These are phyloP conservation scores for Takifugu flavidus DNA, from an alignment of 2,113 vertebrate species.

Conservation along the genomic window DNA sequence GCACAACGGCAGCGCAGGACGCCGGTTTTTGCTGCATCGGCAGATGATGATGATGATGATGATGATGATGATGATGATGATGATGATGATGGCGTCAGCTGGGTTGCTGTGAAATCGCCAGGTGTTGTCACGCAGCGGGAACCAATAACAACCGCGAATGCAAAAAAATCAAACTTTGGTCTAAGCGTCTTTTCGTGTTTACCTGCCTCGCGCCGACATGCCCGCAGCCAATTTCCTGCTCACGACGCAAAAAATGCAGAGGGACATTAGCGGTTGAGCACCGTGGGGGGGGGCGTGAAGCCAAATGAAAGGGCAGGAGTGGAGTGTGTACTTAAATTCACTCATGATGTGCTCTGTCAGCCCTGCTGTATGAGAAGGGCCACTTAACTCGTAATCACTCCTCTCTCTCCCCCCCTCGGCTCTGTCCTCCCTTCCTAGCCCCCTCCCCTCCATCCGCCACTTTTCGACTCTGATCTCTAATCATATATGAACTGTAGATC, in stretches of 20 bases:
- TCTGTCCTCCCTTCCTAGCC: slow-evolving; percentile 21
- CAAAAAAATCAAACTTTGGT: neutral
- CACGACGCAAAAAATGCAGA: slow-evolving; percentile 49
- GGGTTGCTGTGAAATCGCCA: too few species aligned
- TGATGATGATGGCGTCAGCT: too few species aligned
- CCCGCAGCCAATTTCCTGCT: slow-evolving; percentile 40
- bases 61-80: too few species aligned
- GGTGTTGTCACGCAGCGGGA: too few species aligned
- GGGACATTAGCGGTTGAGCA: slow-evolving; percentile 62
- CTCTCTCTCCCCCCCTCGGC: slow-evolving; percentile 51
- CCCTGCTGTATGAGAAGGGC: slow-evolving; percentile 68
- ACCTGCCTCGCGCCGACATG: slow-evolving; percentile 18
- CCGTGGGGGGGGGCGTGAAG: slow-evolving; percentile 36
- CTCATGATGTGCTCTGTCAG: slow-evolving; percentile 65
- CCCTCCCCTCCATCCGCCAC: slow-evolving; percentile 22
- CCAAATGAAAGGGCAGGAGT: slow-evolving; percentile 71
- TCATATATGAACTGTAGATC: slow-evolving; percentile 70
- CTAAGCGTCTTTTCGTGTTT: neutral
- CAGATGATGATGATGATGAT: slow-evolving; percentile 6
- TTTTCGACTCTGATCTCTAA: slow-evolving; percentile 70
- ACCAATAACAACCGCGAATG: too few species aligned
- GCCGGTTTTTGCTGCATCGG: slow-evolving; percentile 12
- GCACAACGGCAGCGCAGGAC: slow-evolving; percentile 36
- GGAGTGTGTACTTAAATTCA: slow-evolving; percentile 65
- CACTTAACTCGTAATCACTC: slow-evolving; percentile 76